Conservation (phyloP, 2,113 vertebrate species). For the Callithrix jacchus region DNA sequence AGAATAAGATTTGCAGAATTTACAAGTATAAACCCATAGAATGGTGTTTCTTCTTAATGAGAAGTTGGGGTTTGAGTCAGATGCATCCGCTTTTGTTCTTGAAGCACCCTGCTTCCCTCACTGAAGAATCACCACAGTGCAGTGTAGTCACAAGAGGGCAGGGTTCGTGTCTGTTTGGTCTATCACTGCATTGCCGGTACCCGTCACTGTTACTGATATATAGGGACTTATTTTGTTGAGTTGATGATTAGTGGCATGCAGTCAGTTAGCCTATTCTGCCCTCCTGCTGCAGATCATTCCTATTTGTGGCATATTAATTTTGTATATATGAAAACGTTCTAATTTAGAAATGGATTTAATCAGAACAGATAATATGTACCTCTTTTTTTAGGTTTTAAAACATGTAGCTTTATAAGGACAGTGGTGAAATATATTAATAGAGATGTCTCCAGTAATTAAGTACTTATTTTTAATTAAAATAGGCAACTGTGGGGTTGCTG, state of each 20-base stretch:
- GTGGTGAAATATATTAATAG: too few relatives aligned
- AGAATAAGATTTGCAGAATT: neutral
- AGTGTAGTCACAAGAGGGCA: fast-evolving
- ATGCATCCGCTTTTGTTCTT: neutral
- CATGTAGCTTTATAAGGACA: neutral
- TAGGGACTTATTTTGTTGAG: too few relatives aligned
- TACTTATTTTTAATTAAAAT: neutral
- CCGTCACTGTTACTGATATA: fast-evolving
- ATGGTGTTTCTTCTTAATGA: too few relatives aligned
- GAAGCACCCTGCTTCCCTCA: fast-evolving
- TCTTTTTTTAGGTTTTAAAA: neutral
- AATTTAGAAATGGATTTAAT: neutral
- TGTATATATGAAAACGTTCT: neutral
- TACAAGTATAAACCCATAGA: neutral
- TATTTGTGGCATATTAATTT: neutral
- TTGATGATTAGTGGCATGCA: neutral
- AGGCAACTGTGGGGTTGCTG: neutral
- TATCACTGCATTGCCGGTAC: too few relatives aligned
- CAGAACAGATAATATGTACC: neutral
- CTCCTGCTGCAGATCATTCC: neutral
- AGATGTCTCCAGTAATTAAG: neutral
- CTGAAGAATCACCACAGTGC: too few relatives aligned
- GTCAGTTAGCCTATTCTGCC: neutral
- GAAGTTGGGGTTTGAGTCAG: neutral
- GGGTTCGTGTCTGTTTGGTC: fast-evolving